These are phyloP conservation scores for Natrix natrix DNA, from an alignment of 2,797 vertebrate genomes.

Conservation along the genomic window DNA sequence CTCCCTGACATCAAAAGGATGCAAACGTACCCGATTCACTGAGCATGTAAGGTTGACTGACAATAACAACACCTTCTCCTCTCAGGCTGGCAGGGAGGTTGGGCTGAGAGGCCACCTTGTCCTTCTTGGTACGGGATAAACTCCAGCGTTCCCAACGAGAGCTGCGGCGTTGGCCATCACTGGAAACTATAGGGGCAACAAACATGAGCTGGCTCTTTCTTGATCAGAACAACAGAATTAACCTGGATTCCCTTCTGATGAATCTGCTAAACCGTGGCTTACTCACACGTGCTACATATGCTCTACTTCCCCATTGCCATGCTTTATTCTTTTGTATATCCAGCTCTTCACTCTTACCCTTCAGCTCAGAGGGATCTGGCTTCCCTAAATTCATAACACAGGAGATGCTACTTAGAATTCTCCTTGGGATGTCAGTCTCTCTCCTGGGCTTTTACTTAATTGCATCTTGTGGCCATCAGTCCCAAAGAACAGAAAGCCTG, in stretches of 20 bases:
- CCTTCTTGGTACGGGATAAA: constrained; percentile 81
- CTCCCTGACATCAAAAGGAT: neutral
- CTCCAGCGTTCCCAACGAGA: constrained; percentile 95
- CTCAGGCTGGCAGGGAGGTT: constrained; percentile 86
- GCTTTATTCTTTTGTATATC: neutral
- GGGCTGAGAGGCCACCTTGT: constrained; percentile 88
- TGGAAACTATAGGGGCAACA: constrained; percentile 52
- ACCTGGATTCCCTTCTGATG: neutral
- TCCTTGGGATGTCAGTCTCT: neutral
- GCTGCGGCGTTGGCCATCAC: constrained; percentile 65
- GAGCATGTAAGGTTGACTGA: constrained; percentile 78
- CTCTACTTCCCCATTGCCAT: neutral
- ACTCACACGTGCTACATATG: neutral
- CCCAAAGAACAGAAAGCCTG: neutral
- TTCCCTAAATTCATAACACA: neutral
- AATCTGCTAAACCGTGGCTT: neutral
- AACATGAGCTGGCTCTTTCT: neutral
- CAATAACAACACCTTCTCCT: constrained; percentile 77
- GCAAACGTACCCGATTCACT: constrained; percentile 83
- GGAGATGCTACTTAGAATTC: neutral
- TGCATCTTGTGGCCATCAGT: neutral
- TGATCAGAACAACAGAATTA: neutral
- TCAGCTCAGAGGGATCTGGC: neutral
- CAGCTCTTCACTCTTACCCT: neutral
- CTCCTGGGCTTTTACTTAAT: neutral